Percentiles rank a stretch among this genome's conserved stretches.
These are phyloP conservation scores for Megastigmus dorsalis DNA, from an alignment of 2,888 invertebrate species.

Conservation along the genomic window DNA sequence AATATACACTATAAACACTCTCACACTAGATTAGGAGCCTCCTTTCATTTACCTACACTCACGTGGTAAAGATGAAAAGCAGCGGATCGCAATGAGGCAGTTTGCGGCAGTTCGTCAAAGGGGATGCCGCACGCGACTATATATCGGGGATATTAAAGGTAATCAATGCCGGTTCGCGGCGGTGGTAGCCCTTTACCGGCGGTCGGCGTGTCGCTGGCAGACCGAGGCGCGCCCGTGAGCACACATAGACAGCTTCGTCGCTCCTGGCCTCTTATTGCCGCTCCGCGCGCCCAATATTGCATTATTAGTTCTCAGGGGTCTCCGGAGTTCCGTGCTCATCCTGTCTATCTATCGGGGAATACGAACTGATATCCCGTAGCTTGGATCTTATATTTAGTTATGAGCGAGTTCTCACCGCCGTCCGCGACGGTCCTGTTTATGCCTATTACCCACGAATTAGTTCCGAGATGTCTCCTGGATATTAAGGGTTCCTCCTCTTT, in stretches of 20 bases:
- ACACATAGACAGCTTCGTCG: neutral
- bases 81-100: too few species aligned
- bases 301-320: conserved; percentile 42
- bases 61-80: too few species aligned
- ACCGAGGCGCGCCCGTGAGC: neutral
- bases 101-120: too few species aligned
- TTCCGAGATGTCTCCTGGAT: neutral
- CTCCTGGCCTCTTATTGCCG: conserved; percentile 17
- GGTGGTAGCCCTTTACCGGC: conserved; percentile 41
- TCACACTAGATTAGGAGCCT: too few species aligned
- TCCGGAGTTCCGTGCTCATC: too few species aligned
- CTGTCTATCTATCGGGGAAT: too few species aligned
- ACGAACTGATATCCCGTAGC: neutral
- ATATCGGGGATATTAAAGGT: conserved; percentile 47
- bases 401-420: neutral
- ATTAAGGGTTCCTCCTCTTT: too few species aligned
- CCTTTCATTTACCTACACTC: too few species aligned
- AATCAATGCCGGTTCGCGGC: conserved; percentile 37
- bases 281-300: conserved; percentile 24
- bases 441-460: neutral
- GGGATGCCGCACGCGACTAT: too few species aligned
- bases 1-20: too few species aligned
- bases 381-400: too few species aligned
- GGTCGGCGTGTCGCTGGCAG: neutral
- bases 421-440: neutral